Evolutionary conservation across 2,113 vertebrate species (phyloP).

Genomic region (Cavia aperea): DNA sequence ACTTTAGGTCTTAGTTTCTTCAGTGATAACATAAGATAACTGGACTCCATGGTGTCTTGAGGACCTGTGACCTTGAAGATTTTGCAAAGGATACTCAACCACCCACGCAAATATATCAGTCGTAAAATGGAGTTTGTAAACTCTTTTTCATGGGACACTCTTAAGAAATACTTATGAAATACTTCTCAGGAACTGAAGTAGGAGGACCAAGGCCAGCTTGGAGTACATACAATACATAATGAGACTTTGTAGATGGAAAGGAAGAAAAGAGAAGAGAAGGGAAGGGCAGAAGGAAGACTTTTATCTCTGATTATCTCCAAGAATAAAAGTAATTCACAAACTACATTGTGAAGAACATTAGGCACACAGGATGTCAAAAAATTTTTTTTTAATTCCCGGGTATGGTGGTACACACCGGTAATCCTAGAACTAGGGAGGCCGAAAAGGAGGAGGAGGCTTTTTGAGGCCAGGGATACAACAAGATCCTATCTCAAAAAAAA

Average conservation of each 20-base stretch:
- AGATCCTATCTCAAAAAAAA: not conserved
- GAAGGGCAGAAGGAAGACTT: not conserved
- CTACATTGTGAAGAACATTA: not conserved
- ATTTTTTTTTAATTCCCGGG: not conserved
- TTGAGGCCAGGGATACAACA: not conserved
- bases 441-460: not conserved
- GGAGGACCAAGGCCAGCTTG: not conserved
- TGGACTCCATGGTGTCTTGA: not conserved
- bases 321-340: constrained; percentile 7
- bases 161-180: not conserved
- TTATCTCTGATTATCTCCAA: not conserved
- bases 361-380: not conserved
- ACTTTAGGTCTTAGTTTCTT: not conserved
- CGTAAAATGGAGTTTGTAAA: not conserved
- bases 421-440: not conserved
- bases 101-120: not conserved
- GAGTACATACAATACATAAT: not conserved
- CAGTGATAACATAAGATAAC: constrained; percentile 5
- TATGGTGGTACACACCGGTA: not conserved
- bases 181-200: not conserved
- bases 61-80: not conserved
- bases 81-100: constrained; percentile 9
- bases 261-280: not conserved
- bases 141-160: not conserved
- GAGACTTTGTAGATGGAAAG: not conserved